Evolutionary conservation across 2,113 vertebrate species (phyloP).

Genomic region (Phrynosoma blainvillii): DNA sequence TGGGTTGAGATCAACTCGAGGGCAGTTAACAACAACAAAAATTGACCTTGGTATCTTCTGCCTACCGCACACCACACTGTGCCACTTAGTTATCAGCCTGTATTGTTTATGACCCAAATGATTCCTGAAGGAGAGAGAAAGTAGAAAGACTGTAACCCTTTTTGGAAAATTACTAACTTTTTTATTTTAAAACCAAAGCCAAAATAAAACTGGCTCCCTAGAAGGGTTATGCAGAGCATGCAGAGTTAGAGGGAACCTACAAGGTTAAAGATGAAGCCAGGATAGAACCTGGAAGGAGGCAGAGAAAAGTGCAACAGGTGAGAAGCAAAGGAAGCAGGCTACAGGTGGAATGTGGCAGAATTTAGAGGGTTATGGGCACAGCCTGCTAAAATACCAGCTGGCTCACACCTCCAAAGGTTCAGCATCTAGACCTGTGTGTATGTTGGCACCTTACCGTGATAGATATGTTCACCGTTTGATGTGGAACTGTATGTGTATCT

Average conservation of each 20-base stretch:
- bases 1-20: no score
- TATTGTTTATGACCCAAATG: background rate
- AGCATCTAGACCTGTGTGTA: background rate
- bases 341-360: background rate
- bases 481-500: background rate
- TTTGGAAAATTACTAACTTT: no score
- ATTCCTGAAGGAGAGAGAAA: background rate
- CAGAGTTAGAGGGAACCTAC: no score
- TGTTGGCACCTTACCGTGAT: background rate
- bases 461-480: background rate
- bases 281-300: conserved; percentile 37
- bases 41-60: background rate
- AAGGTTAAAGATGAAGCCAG: conserved; percentile 5
- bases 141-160: background rate
- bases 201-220: background rate
- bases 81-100: background rate
- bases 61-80: background rate
- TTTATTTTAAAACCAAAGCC: no score
- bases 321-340: background rate
- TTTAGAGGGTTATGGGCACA: background rate
- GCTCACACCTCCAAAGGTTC: background rate
- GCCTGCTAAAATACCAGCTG: background rate
- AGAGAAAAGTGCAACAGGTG: conserved; percentile 35
- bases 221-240: background rate
- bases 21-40: background rate